Evolutionary conservation across 2,888 invertebrate species (phyloP), one percentile per base, ranked within the genome.

Genomic region (Agrotis ipsilon): DNA sequence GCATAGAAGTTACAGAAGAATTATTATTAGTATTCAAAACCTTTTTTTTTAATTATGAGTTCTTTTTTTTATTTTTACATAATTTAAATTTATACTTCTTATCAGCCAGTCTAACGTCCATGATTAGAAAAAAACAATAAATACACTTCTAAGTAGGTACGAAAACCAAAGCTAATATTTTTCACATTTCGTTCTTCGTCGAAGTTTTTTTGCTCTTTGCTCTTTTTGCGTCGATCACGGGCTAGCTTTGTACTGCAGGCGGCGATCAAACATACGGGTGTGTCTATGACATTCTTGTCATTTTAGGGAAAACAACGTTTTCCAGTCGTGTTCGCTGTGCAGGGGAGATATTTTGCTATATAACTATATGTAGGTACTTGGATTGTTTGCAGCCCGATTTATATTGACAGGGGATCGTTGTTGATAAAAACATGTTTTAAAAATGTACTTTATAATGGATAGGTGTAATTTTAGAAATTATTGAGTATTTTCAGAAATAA

Each of bases 291-390:
- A 24, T 59, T 46, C 66, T 19, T 62, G 78, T 64, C 67, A 62
- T 51, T 71, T 81, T 63, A n/a, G 32, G 18, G 19, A 78, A 81
- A 81, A 78, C 48, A 58, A 69, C 57, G 48, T 67, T 49, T 18
- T 11, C 13, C 24, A 59, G 52, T 21, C 39, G 21, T n/a, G 45
- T 3, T 60, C 6, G 4, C n/a, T 21, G 6, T n/a, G 24, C 13
- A 24, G 18, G 16, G 0, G 16, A 19, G 19, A 45, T 24, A 24
- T 75, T 19, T 55, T n/a, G 32, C 32, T 39, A 1, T 11, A 1
- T 11, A 32, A 32, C 32, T 9, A 32, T 32, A 39, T 9, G 39
- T 39, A 39, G 27, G 13, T 27, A 27, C n/a, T 18, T 54, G 5
- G 13, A 13, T 55, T 13, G 13, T 32, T 55, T 55, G 6, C n/a